Percentiles rank a stretch among this genome's conserved stretches.
phyloP scores from a whole-genome alignment of 2,888 invertebrate species.

The Pyrrhosoma nymphula region DNA sequence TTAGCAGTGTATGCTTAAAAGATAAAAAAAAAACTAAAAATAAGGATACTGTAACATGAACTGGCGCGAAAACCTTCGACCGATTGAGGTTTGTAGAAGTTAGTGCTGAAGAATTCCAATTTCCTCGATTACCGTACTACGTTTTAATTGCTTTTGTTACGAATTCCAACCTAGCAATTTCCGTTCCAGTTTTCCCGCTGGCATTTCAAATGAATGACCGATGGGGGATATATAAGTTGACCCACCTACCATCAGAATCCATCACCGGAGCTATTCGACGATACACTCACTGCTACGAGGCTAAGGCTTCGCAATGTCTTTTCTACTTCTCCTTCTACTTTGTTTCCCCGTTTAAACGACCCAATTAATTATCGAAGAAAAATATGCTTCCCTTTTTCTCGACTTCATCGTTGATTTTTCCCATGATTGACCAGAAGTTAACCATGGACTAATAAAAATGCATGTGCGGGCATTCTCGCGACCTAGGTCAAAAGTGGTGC shows the following conservation, averaged over 20 bases:
- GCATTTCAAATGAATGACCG: background rate
- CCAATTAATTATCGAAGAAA: background rate
- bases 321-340: background rate
- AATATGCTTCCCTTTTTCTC: background rate
- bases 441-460: background rate
- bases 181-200: background rate
- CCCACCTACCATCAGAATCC: background rate
- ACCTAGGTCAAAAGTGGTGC: background rate
- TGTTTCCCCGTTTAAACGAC: background rate
- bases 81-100: background rate
- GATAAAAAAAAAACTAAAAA: background rate
- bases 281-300: background rate
- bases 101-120: background rate
- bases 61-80: background rate
- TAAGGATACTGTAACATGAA: background rate
- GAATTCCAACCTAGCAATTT: background rate
- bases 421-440: background rate
- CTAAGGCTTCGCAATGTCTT: background rate
- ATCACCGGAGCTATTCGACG: background rate
- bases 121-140: background rate
- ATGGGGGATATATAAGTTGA: background rate
- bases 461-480: slow-evolving; percentile 8
- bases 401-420: background rate
- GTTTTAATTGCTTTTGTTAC: slow-evolving; percentile 11
- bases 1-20: background rate